Base-by-base conservation (phyloP, 2,888 invertebrate genomes). In the Pelosia muscerda region DNA sequence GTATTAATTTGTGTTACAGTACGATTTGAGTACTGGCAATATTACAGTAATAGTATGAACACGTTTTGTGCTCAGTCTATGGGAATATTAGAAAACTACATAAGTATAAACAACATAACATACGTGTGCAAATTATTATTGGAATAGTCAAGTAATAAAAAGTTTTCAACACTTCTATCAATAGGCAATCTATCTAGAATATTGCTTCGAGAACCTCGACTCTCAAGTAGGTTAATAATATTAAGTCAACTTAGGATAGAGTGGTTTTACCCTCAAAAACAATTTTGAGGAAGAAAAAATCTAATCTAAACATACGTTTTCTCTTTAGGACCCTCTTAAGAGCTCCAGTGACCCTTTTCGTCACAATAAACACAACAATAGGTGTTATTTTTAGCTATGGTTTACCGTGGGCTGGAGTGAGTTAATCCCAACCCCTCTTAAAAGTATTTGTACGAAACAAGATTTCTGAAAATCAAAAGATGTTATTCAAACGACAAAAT, bases 291-390 rank as follows among this genome's bases (percentile, higher is more conserved):
- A n/a, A 49, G 19, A 49, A 49, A 49, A 49, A 49, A 49, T n/a
- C n/a, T 49, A 49, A 49, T 15, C 42, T 19, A 15, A 49, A n/a
- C 19, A 49, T n/a, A 49, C 49, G 3, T 49, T 49, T 49, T 49
- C 19, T 49, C 49, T n/a, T n/a, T 5, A 49, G 49, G n/a, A 49
- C 49, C 49, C 49, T 49, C 49, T 49, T 49, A 49, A 49, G 49
- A 49, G 49, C 49, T 49, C 49, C 49, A 49, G n/a, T 49, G 49
- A 49, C 49, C 49, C 49, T 49, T 49, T 49, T 49, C 49, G 49
- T 49, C 49, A 49, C 49, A 49, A 49, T 49, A 49, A 49, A 49
- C 49, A 49, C 49, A 49, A 49, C 49, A 49, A 49, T 49, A 49
- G 49, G 49, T 49, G 49, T 49, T 49, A 49, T 49, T 49, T 49